phyloP scores from a whole-genome alignment of 2,797 vertebrate species.

The Pseudocheirus occidentalis region DNA sequence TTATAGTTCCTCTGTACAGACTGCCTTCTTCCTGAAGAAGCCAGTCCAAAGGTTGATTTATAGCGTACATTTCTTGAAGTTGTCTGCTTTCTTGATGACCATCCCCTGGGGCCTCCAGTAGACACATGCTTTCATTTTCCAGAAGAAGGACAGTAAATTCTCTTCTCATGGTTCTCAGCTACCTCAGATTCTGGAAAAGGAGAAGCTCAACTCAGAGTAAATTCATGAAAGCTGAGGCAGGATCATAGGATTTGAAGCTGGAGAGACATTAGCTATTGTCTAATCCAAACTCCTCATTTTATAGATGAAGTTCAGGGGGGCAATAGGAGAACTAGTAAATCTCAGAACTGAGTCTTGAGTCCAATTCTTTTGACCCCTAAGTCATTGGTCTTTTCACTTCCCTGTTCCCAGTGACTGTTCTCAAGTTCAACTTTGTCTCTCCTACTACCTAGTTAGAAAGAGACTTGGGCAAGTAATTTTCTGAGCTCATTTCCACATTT shows the following conservation, averaged over 20 bases:
- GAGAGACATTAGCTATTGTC: background rate
- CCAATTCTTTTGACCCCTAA: background rate
- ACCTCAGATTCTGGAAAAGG: background rate
- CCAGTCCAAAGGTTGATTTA: conserved; percentile 3
- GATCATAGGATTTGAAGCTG: background rate
- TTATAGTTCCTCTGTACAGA: background rate
- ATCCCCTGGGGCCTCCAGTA: background rate
- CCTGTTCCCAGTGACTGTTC: background rate
- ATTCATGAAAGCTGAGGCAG: background rate
- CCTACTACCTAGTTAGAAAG: background rate
- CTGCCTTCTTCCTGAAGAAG: background rate
- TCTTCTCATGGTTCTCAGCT: background rate
- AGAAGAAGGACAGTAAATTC: conserved; percentile 29
- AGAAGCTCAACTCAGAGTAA: conserved; percentile 12
- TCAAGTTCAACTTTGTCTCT: background rate
- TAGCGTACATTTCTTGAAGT: background rate
- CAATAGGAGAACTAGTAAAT: background rate
- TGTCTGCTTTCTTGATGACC: conserved; percentile 7
- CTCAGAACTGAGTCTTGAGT: background rate
- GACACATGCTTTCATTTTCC: background rate
- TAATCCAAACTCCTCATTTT: background rate
- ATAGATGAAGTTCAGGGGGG: background rate
- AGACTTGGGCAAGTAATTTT: background rate
- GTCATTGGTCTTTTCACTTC: background rate
- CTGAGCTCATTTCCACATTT: background rate